Base-by-base conservation (phyloP, 1,140 invertebrate genomes). In the Dreissena polymorpha region DNA sequence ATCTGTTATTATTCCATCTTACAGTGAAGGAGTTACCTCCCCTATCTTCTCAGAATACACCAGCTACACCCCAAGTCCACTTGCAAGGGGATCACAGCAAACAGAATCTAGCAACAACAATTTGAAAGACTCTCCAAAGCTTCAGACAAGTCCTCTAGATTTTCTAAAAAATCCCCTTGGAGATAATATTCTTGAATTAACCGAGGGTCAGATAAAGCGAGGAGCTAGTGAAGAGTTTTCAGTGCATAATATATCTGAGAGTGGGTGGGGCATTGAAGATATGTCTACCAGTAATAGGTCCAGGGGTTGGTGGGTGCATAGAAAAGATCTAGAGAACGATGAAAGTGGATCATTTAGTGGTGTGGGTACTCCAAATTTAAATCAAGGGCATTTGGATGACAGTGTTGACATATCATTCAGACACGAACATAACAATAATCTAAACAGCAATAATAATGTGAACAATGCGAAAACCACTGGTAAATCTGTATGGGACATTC, bases 311-410 rank as follows among this genome's bases (percentile, higher is more conserved):
- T 39, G 39, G 39, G 39, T 39, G 39, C 39, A 39, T 39, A 39
- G 8, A 39, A 8, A 39, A 39, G 49, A 63, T 50, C 27, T 50
- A 14, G 25, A 71, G 23, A 79, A 88, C 25, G 87, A 90, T 70
- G 89, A 89, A 65, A 91, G 88, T 84, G 89, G 89, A 23, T 89
- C 88, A 14, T 89, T 85, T 69, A 89, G 88, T 73, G 85, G 82
- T 27, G 75, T 73, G 64, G 85, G 80, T 23, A 72, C 85, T 18
- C 85, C 84, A 6, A 84, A 72, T 60, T 76, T 27, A 14, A 55
- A 14, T 29, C 60, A 39, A 23, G 21, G 49, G n/a, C 51, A 55
- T 50, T 67, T 49, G n/a, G 93, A 94, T 16, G 94, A 95, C 86
- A 95, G 95, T 10, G 73, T 85, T 18, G 83, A 81, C 50, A 85